Evolutionary conservation across 1,140 invertebrate genomes (phyloP), one percentile per base, ranked within the genome.

Genomic region (Drosophila tsacasi): DNA sequence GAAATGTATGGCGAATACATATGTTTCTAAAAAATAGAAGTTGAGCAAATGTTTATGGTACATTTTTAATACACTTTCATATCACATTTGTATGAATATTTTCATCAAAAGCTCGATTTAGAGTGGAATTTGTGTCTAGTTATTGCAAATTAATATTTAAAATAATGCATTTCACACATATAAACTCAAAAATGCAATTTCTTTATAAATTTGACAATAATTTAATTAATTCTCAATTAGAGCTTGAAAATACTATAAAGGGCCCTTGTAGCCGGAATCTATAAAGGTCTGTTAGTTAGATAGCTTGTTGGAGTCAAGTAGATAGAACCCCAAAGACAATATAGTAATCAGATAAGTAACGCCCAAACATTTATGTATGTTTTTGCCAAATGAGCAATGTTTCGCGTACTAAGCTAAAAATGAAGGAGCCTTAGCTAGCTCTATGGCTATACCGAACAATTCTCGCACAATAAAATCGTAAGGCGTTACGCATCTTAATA

Each of bases 261-360:
- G n/a, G 5, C 0, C 27, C 19, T 30, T 37, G 27, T 19, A 60
- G 54, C 55, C 30, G 19, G 50, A 68, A 72, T 58, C 21, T 72
- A 10, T 30, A 15, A 19, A 19, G 37, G 13, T 39, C 12, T 39
- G 32, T 58, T 6, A 23, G 49, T 27, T 66, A 30, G 21, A 27
- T 49, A 42, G 27, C 47, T 67, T 69, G 47, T 42, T 57, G 30
- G n/a, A 71, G 30, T 25, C 23, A 71, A 60, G 37, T 69, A 72
- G 40, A 49, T 69, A 57, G 65, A 72, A 69, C 13, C 15, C 30
- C 23, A 40, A 19, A 13, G 10, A 4, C 2, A 19, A 52, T 52
- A 30, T 30, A 30, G 30, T 52, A 30, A 52, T 19, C 12, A 52
- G 49, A 52, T 50, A 15, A 5, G 47, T 50, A 50, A 27, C 47